Percentiles rank a stretch among this genome's conserved stretches.
Evolutionary conservation across 2,888 invertebrate species (phyloP).

Genomic region (Leptarthrus brevirostris): DNA sequence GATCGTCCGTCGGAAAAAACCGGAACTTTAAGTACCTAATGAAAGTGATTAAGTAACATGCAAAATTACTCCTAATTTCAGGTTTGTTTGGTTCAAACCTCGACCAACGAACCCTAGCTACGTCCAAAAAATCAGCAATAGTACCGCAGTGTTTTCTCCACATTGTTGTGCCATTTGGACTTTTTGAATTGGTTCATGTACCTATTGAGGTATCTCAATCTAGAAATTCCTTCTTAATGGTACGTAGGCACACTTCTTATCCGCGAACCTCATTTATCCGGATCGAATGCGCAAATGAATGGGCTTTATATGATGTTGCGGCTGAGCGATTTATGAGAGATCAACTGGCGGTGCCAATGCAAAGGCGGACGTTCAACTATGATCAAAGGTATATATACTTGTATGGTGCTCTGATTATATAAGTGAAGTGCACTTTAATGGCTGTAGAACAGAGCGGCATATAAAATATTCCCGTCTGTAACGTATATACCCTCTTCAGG

Average conservation of each 20-base stretch:
- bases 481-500: constrained; percentile 17
- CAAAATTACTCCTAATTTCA: constrained; percentile 1
- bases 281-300: constrained; percentile 44
- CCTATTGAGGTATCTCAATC: constrained; percentile 30
- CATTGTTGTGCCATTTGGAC: constrained; percentile 23
- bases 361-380: constrained; percentile 35
- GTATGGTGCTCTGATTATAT: constrained; percentile 41
- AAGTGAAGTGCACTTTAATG: constrained; percentile 41
- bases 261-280: constrained; percentile 42
- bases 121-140: not conserved
- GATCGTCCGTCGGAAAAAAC: not conserved
- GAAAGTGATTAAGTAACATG: constrained; percentile 22
- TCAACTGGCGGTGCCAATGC: constrained; percentile 43
- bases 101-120: no score
- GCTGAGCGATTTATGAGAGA: constrained; percentile 44
- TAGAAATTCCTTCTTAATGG: constrained; percentile 32
- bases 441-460: not conserved
- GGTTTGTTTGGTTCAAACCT: not conserved
- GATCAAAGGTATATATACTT: constrained; percentile 18
- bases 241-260: constrained; percentile 45
- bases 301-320: constrained; percentile 42
- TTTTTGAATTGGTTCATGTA: constrained; percentile 8
- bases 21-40: not conserved
- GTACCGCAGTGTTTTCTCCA: not conserved
- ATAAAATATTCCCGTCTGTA: constrained; percentile 4